A percentile compares a stretch with the other conserved stretches of the same genome.
Evolutionary conservation across 2,113 vertebrate species (phyloP).

Genomic region (Platanista minor): DNA sequence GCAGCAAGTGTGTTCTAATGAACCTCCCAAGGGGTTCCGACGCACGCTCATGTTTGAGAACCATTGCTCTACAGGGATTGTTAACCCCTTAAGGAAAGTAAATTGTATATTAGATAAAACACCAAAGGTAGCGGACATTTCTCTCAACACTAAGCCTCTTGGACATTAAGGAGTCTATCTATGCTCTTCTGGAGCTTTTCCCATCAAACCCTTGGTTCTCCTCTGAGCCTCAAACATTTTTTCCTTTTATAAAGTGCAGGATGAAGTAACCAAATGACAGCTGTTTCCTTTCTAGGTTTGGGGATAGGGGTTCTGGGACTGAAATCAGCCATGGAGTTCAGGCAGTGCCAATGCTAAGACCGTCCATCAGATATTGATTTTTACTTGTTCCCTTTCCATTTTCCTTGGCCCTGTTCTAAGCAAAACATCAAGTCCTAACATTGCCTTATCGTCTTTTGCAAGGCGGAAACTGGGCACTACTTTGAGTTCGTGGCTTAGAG

Average conservation of each 20-base stretch:
- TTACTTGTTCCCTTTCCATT: neutral
- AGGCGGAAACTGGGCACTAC: neutral
- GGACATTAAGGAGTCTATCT: too few species aligned
- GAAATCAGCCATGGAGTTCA: rapidly evolving
- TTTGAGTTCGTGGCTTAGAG: neutral
- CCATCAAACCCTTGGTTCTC: neutral
- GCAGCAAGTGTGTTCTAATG: neutral
- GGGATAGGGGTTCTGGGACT: too few species aligned
- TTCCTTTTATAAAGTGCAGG: neutral
- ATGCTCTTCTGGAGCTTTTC: neutral
- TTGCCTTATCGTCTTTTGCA: neutral
- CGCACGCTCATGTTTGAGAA: neutral
- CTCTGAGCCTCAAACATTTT: too few species aligned
- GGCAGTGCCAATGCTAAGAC: neutral
- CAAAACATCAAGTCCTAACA: neutral
- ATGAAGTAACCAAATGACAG: too few species aligned
- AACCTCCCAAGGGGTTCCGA: rapidly evolving
- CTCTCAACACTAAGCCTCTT: neutral
- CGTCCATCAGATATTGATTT: too few species aligned
- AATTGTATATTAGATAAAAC: neutral
- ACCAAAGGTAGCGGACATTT: neutral
- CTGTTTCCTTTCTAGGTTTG: neutral
- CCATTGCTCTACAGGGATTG: neutral
- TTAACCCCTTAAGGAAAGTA: neutral
- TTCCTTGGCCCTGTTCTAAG: neutral